A percentile compares a stretch with the other conserved stretches of the same genome.
Evolutionary conservation across 2,113 vertebrate genomes (phyloP).

Genomic region (Hirundichthys speculiger): DNA sequence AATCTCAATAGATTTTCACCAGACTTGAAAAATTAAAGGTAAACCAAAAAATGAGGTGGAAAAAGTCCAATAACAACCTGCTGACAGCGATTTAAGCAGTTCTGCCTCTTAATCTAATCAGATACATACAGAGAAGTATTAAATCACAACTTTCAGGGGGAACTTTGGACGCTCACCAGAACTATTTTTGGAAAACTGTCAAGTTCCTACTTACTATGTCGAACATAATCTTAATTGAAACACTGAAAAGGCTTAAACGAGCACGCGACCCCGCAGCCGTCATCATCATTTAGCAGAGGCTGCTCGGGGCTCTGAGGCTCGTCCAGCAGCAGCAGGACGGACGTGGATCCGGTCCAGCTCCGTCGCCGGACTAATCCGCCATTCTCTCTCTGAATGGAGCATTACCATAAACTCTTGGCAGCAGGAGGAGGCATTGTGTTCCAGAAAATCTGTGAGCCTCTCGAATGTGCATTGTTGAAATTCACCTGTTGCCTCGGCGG

Average conservation of each 20-base stretch:
- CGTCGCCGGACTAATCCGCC: conserved; percentile 68
- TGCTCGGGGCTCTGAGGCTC: conserved; percentile 19
- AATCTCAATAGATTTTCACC: too few species aligned
- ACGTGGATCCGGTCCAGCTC: conserved; percentile 67
- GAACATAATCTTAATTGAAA: conserved; percentile 5
- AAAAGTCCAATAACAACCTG: too few species aligned
- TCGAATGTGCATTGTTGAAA: conserved; percentile 64
- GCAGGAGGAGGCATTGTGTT: conserved; percentile 56
- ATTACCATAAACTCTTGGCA: conserved; percentile 78
- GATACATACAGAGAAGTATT: too few species aligned
- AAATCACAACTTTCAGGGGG: background rate
- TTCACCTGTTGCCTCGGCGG: conserved; percentile 66
- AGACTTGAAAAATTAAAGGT: too few species aligned
- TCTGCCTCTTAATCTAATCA: too few species aligned
- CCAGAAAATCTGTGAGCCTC: conserved; percentile 64
- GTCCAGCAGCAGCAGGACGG: conserved; percentile 44
- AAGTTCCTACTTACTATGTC: too few species aligned
- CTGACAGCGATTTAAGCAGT: too few species aligned
- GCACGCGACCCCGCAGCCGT: background rate
- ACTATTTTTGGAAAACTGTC: background rate
- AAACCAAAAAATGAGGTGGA: too few species aligned
- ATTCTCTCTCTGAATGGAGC: conserved; percentile 71
- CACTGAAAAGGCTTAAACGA: background rate
- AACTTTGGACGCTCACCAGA: background rate
- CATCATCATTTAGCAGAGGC: background rate